Evolutionary conservation across 2,113 vertebrate genomes (phyloP), one percentile per base, ranked within the genome.

Genomic region (Gymnogyps californianus): DNA sequence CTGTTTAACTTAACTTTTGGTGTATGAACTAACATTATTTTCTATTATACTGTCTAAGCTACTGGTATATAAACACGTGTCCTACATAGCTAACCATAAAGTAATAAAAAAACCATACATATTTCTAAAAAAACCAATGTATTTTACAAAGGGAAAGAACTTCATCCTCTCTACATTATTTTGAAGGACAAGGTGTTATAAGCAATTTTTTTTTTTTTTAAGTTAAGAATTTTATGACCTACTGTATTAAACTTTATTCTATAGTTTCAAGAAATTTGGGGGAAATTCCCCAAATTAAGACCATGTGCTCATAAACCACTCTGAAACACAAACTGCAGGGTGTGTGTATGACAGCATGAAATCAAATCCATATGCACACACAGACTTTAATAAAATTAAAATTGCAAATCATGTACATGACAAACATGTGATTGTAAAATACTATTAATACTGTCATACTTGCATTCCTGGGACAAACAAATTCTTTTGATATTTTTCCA

Each of bases 381-480:
- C 0, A 90, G 74, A 17, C 88, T 91, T 96, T 5, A 46, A 69
- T 19, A 28, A 93, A 94, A 97, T 96, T 94, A 96, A 94, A 95
- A 96, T 55, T 97, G 95, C 93, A 97, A 96, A 96, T 95, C 91
- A 87, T 42, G 58, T 66, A 90, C 84, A 74, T 64, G 95, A 95
- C 91, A 93, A 95, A 94, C 91, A 79, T 10, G 47, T 11, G 87
- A 94, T 18, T 94, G 91, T 82, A 94, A 93, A 94, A 76, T 24
- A 65, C 52, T 61, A 49, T 72, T 44, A 49, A 72, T 82, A 19
- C 4, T 79, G 89, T 90, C 84, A 91, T 4, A 21, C n/a, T 74
- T 18, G 54, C 54, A n/a, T 31, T 66, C 26, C 54, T 72, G 64
- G 58, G 47, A 92, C 51, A 95, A 91, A 89, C 36, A 90, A 76